Percentiles rank a stretch among this genome's conserved stretches.
These are phyloP conservation scores for Dufourea novaeangliae DNA, from an alignment of 1,140 invertebrate species.

Conservation along the genomic window DNA sequence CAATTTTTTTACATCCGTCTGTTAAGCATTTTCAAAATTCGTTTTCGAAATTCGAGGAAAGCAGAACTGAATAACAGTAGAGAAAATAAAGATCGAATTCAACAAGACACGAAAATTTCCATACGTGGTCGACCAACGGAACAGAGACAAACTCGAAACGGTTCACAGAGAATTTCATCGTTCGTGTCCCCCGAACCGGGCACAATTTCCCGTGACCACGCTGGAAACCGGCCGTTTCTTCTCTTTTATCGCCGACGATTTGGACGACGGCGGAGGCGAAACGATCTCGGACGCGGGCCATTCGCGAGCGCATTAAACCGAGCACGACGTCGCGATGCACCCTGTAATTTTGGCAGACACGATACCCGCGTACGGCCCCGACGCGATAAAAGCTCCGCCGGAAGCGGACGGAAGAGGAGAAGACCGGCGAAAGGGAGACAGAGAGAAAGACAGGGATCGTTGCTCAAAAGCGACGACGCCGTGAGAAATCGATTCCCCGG, in stretches of 20 bases:
- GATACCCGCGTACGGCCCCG: conserved; percentile 46
- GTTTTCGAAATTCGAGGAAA: no score
- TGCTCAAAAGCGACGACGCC: conserved; percentile 63
- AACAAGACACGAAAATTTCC: no score
- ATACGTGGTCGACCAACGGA: no score
- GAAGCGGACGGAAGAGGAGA: conserved; percentile 36
- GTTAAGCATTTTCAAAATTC: no score
- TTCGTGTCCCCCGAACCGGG: background rate
- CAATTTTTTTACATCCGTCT: no score
- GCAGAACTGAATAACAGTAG: no score
- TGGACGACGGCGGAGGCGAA: conserved; percentile 46
- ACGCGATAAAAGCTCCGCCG: conserved; percentile 61
- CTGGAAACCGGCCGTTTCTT: conserved; percentile 50
- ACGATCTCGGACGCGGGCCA: conserved; percentile 36
- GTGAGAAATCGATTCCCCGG: conserved; percentile 69
- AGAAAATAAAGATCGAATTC: no score
- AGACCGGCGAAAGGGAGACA: conserved; percentile 2
- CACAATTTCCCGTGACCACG: conserved; percentile 6
- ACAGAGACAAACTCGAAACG: background rate
- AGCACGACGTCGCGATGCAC: conserved; percentile 28
- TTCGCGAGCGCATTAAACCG: conserved; percentile 59
- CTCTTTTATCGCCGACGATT: conserved; percentile 63
- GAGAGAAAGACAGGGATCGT: no score
- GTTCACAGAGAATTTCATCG: conserved; percentile 19
- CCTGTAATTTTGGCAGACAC: conserved; percentile 66